Percentiles rank a stretch among this genome's conserved stretches.
Conservation (phyloP, 2,113 vertebrate species). For the Apteryx mantelli region DNA sequence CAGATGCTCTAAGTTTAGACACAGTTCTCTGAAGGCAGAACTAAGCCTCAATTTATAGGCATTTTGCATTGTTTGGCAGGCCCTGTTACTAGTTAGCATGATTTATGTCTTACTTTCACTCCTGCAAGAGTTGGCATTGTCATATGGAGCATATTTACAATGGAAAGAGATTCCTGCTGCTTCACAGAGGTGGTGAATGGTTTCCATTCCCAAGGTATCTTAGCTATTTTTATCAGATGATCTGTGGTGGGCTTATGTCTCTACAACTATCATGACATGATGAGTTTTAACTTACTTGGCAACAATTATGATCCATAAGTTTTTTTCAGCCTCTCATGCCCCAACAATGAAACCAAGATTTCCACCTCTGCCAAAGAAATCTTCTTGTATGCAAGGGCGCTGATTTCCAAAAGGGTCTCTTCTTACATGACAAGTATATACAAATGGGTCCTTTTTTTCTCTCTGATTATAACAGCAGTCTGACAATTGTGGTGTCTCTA, state of each 20-base stretch:
- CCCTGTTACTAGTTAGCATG: conserved; percentile 22
- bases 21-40: background rate
- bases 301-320: rapidly evolving
- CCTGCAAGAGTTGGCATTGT: background rate
- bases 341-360: background rate
- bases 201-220: conserved; percentile 27
- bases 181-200: background rate
- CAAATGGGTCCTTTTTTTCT: conserved; percentile 23
- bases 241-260: background rate
- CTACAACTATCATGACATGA: background rate
- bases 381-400: background rate
- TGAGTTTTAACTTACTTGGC: background rate
- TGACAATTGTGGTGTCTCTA: background rate
- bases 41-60: background rate
- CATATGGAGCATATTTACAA: background rate
- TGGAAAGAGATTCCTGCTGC: conserved; percentile 37
- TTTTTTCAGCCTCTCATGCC: background rate
- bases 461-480: background rate
- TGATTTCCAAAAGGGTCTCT: background rate
- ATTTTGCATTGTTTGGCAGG: conserved; percentile 20
- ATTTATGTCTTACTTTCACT: conserved; percentile 25
- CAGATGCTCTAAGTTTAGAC: background rate
- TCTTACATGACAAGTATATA: background rate
- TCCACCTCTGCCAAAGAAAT: background rate
- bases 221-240: conserved; percentile 27